Evolutionary conservation across 2,888 invertebrate genomes (phyloP).

Genomic region (Ornithoptera priamus): DNA sequence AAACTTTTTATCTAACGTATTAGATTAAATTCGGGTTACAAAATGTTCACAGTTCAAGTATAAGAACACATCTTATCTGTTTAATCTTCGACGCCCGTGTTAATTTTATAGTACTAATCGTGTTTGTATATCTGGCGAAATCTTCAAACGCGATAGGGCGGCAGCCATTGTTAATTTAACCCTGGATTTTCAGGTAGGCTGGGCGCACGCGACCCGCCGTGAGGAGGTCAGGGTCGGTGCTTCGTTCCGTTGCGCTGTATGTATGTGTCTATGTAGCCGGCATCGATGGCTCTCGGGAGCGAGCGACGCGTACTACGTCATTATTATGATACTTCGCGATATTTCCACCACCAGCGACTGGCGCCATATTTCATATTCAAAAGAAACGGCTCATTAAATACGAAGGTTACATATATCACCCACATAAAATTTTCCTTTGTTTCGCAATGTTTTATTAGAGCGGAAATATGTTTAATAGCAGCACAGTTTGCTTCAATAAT

Average conservation of each 20-base stretch:
- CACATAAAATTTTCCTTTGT: constrained; percentile 7
- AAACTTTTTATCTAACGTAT: background rate
- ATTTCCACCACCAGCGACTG: constrained; percentile 6
- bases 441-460: constrained; percentile 3
- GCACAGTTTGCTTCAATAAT: background rate
- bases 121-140: constrained; percentile 12
- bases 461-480: constrained; percentile 5
- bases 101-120: constrained; percentile 30
- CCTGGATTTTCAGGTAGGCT: constrained; percentile 47
- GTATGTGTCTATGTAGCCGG: constrained; percentile 34
- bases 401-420: constrained; percentile 6
- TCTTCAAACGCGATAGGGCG: constrained; percentile 19
- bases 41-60: background rate
- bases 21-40: background rate
- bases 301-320: constrained; percentile 36
- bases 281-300: constrained; percentile 54
- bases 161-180: constrained; percentile 44
- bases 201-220: constrained; percentile 59
- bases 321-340: constrained; percentile 25
- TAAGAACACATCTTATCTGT: constrained; percentile 13
- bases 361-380: constrained; percentile 13
- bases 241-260: constrained; percentile 16
- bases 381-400: constrained; percentile 23
- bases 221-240: constrained; percentile 55
- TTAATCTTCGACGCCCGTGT: constrained; percentile 5